phyloP scores from a whole-genome alignment of 2,797 vertebrate species.

The Lithobates pipiens region DNA sequence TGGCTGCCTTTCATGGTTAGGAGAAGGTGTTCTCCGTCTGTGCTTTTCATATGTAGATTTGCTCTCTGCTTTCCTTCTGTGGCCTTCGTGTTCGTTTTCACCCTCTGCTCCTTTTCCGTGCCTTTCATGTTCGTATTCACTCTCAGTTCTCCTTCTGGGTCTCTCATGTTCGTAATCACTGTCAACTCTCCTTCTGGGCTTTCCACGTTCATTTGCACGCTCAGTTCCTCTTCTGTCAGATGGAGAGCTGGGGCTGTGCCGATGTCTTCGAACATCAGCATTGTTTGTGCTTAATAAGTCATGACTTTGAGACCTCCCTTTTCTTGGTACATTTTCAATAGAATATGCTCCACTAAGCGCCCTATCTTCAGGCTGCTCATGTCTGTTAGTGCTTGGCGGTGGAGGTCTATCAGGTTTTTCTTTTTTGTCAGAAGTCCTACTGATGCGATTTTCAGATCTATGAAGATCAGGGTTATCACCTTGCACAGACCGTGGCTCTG shows the following conservation, averaged over 20 bases:
- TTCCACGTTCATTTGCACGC: constrained; percentile 62
- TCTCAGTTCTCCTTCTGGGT: not conserved
- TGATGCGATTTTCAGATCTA: constrained; percentile 30
- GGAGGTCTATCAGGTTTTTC: constrained; percentile 75
- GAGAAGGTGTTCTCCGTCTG: constrained; percentile 61
- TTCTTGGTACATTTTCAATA: constrained; percentile 22
- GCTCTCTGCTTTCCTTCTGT: no score
- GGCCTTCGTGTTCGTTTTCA: not conserved
- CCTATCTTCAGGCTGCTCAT: constrained; percentile 50
- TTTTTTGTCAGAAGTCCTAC: constrained; percentile 70
- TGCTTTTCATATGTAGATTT: not conserved
- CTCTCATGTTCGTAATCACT: not conserved
- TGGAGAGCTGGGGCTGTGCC: constrained; percentile 45
- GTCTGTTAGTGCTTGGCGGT: constrained; percentile 67
- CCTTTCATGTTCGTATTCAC: not conserved
- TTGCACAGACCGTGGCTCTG: constrained; percentile 22
- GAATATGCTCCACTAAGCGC: not conserved
- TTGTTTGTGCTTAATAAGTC: constrained; percentile 43
- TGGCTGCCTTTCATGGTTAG: constrained; percentile 53
- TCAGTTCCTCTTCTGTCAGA: constrained; percentile 65
- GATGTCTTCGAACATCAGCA: constrained; percentile 24
- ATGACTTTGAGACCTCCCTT: constrained; percentile 49
- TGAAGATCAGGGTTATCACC: constrained; percentile 50
- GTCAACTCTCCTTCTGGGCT: not conserved
- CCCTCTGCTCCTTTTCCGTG: not conserved